Evolutionary conservation across 2,113 vertebrate species (phyloP), one percentile per base, ranked within the genome.

Genomic region (Oceanites oceanicus): DNA sequence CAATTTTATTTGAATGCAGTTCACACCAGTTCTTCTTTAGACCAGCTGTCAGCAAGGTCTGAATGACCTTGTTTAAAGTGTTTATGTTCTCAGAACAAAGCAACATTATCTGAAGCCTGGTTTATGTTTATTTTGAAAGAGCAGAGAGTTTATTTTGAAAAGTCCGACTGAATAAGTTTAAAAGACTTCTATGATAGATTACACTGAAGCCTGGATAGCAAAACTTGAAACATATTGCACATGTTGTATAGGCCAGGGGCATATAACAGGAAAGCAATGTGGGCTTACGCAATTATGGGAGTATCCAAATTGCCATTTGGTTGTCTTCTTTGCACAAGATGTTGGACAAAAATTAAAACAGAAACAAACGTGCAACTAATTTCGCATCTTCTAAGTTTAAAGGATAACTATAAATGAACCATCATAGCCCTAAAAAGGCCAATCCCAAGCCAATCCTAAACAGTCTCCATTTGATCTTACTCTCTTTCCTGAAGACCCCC

Each of bases 121-220:
- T 91, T 94, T 86, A 81, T 61, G 61, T 89, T 97, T 92, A 79
- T 92, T 93, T 95, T 84, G n/a, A 89, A 97, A 95, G 88, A 92
- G 44, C 36, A 65, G 56, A 82, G 61, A 62, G 42, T 92, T 96
- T 97, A 83, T 95, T 96, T 95, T 91, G 86, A 94, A 74, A 20
- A 92, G 38, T 74, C 68, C 0, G 1, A 84, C 30, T 63, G 79
- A 78, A 20, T 78, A 92, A 79, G 45, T 73, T 87, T 89, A 72
- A 72, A 91, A 91, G 76, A 68, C 73, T 86, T 75, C 22, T 61
- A 56, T 73, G 83, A 94, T 4, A 91, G 79, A 95, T 87, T 58
- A 70, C 44, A 72, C 36, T 62, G 58, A 94, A 72, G 73, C 11
- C 1, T 42, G 62, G 32, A 92, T n/a, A 91, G 88, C 70, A 87